phyloP scores from a whole-genome alignment of 1,140 invertebrate species.

The Sarcophaga bullata region DNA sequence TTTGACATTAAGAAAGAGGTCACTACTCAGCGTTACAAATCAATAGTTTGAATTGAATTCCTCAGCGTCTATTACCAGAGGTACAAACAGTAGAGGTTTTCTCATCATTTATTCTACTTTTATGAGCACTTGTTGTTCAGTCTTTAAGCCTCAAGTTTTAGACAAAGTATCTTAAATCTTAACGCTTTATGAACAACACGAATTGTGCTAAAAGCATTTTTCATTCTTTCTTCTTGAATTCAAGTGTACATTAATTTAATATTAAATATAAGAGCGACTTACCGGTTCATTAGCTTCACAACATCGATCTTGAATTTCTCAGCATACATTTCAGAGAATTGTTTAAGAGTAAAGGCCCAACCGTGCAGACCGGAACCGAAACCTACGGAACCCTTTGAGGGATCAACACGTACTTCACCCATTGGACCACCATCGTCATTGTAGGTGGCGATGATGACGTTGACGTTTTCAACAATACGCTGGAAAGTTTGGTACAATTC shows the following conservation, averaged over 20 bases:
- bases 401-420: slow-evolving; percentile 98
- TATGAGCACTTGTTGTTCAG: slow-evolving; percentile 63
- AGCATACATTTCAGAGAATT: slow-evolving; percentile 99
- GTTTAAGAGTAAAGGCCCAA: slow-evolving; percentile 99
- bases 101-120: slow-evolving; percentile 57
- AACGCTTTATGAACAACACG: slow-evolving; percentile 60
- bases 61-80: background rate
- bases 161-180: background rate
- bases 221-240: background rate
- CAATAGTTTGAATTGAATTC: background rate
- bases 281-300: slow-evolving; percentile 94
- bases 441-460: slow-evolving; percentile 99
- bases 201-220: slow-evolving; percentile 63
- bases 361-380: slow-evolving; percentile 99
- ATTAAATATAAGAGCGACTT: slow-evolving; percentile 60
- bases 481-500: slow-evolving; percentile 99
- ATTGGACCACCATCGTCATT: slow-evolving; percentile 97
- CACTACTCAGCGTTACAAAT: slow-evolving; percentile 68
- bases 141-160: slow-evolving; percentile 52
- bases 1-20: slow-evolving; percentile 73
- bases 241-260: no score
- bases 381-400: slow-evolving; percentile 97
- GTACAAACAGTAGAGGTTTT: background rate
- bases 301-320: slow-evolving; percentile 98
- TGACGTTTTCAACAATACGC: slow-evolving; percentile 99